Percentiles rank a stretch among this genome's conserved stretches.
Conservation (phyloP, 1,140 invertebrate species). For the Tigriopus japonicus region DNA sequence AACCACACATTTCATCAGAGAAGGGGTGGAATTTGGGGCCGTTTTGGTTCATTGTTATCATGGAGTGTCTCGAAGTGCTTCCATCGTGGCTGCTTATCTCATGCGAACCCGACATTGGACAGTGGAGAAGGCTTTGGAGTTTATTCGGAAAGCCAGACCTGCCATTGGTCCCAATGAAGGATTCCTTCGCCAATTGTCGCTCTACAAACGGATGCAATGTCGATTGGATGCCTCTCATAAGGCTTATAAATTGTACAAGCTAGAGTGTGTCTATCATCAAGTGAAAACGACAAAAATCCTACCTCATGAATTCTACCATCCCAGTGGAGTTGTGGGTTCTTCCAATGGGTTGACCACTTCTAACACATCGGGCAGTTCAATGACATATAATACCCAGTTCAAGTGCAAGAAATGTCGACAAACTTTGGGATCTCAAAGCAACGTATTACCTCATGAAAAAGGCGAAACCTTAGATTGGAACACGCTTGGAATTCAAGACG, state of each 20-base stretch:
- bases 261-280: not conserved
- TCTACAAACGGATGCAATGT: slow-evolving; percentile 19
- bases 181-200: slow-evolving; percentile 45
- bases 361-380: not conserved
- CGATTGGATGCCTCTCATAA: slow-evolving; percentile 15
- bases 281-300: slow-evolving; percentile 6
- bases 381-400: not conserved
- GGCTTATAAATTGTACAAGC: not conserved
- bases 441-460: not conserved
- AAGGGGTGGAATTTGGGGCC: slow-evolving; percentile 30
- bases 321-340: too few relatives aligned
- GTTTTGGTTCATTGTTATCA: slow-evolving; percentile 79
- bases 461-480: too few relatives aligned
- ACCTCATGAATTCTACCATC: not conserved
- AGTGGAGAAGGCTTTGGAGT: slow-evolving; percentile 45
- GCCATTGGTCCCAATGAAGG: slow-evolving; percentile 56
- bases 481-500: too few relatives aligned
- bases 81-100: slow-evolving; percentile 59
- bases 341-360: too few relatives aligned
- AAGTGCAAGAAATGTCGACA: slow-evolving; percentile 8
- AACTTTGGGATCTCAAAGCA: not conserved
- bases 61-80: slow-evolving; percentile 66
- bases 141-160: slow-evolving; percentile 42
- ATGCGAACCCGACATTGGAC: slow-evolving; percentile 42
- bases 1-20: slow-evolving; percentile 24